Percentiles rank a stretch among this genome's conserved stretches.
phyloP scores from a whole-genome alignment of 2,888 invertebrate species.

The Cecidostiba fungosa region DNA sequence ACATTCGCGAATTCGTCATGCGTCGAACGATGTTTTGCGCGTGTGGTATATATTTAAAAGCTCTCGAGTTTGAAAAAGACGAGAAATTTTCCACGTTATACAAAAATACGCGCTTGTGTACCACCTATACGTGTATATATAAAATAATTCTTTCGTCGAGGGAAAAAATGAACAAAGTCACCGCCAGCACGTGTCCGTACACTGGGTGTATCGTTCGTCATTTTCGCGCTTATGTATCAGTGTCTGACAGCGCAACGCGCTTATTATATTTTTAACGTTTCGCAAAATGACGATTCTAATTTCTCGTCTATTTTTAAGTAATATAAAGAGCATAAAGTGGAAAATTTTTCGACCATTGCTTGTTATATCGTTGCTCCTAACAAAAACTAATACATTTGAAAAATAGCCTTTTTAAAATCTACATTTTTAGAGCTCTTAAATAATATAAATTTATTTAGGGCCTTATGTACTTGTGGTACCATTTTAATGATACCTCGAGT shows the following conservation, averaged over 20 bases:
- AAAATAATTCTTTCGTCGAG: neutral
- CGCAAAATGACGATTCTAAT: neutral
- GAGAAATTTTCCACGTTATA: neutral
- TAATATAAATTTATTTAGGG: no score
- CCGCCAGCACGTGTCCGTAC: slow-evolving; percentile 39
- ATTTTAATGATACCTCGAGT: no score
- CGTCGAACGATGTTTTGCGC: neutral
- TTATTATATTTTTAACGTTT: slow-evolving; percentile 49
- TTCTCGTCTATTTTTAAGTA: neutral
- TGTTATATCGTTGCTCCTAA: no score
- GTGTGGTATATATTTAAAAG: neutral
- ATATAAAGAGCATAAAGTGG: neutral
- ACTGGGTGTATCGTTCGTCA: neutral
- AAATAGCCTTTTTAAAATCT: no score
- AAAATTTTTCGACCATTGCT: neutral
- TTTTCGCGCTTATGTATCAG: neutral
- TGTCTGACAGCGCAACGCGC: neutral
- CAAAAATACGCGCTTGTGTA: neutral
- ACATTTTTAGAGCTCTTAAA: no score
- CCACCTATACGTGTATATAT: neutral
- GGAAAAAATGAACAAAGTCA: neutral
- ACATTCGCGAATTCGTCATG: neutral
- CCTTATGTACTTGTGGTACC: no score
- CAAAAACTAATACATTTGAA: no score
- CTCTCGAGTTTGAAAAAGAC: neutral